These are phyloP conservation scores for Melitaea athalia DNA, from an alignment of 2,888 invertebrate species.

Conservation along the genomic window DNA sequence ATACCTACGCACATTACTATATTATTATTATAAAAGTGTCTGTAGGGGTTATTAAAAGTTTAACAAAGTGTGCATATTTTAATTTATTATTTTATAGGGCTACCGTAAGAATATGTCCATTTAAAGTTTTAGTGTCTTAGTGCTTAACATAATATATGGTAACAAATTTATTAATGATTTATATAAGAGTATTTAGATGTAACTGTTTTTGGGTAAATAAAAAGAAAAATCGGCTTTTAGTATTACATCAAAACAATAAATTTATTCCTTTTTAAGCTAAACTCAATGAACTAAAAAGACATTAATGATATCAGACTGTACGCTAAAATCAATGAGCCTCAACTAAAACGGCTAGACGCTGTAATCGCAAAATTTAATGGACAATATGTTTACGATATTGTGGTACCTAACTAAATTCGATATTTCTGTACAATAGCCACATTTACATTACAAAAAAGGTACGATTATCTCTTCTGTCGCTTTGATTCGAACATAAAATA, in stretches of 20 bases:
- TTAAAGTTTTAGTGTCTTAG: too few species aligned
- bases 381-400: conserved; percentile 5
- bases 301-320: conserved; percentile 42
- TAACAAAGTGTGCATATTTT: too few species aligned
- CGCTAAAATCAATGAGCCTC: conserved; percentile 50
- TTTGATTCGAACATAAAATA: conserved; percentile 1
- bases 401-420: conserved; percentile 50
- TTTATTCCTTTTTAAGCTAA: conserved; percentile 16
- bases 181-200: too few species aligned
- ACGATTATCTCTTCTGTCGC: not conserved
- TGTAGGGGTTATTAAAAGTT: too few species aligned
- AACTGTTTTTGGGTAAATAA: not conserved
- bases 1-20: too few species aligned
- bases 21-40: too few species aligned
- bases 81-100: too few species aligned
- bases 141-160: too few species aligned
- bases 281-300: conserved; percentile 39
- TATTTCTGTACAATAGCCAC: conserved; percentile 50
- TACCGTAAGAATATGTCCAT: too few species aligned
- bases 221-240: not conserved
- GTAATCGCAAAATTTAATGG: conserved; percentile 49
- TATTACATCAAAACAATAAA: conserved; percentile 3
- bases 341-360: conserved; percentile 49
- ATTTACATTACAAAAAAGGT: not conserved
- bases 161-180: too few species aligned